Conservation (phyloP, 2,113 vertebrate species). For the Callionymus lyra region DNA sequence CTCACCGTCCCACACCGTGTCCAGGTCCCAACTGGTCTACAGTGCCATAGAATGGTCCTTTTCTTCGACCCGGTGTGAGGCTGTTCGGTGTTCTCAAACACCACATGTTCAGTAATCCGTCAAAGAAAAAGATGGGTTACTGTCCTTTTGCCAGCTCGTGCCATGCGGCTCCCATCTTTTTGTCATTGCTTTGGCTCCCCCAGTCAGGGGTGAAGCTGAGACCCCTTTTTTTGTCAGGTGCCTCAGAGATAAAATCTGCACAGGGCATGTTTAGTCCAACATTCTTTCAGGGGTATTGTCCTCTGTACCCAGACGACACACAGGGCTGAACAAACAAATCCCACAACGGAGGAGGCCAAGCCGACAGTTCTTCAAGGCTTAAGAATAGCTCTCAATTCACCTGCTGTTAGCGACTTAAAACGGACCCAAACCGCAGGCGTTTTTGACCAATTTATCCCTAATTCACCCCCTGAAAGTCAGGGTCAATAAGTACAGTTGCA, state of each 20-base stretch:
- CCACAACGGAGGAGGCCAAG: constrained; percentile 30
- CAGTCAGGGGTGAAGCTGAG: constrained; percentile 45
- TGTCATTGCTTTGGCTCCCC: constrained; percentile 40
- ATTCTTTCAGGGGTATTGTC: constrained; percentile 52
- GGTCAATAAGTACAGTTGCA: no score
- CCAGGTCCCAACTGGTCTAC: constrained; percentile 6
- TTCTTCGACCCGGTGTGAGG: constrained; percentile 42
- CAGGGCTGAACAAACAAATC: constrained; percentile 47
- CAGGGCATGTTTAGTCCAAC: constrained; percentile 41
- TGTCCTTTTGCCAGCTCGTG: constrained; percentile 52
- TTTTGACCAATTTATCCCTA: no score
- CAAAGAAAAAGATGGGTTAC: constrained; percentile 45
- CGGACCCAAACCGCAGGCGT: no score
- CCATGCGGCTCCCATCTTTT: constrained; percentile 41
- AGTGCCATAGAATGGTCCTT: constrained; percentile 8
- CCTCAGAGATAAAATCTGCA: constrained; percentile 50
- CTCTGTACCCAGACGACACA: constrained; percentile 30
- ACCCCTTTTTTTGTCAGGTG: constrained; percentile 49
- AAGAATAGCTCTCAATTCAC: constrained; percentile 26
- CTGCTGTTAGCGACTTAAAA: constrained; percentile 31
- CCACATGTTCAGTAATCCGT: constrained; percentile 55
- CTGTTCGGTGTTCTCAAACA: constrained; percentile 35
- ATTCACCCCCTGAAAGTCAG: no score
- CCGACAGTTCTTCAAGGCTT: constrained; percentile 25
- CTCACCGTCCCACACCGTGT: constrained; percentile 28